These are phyloP conservation scores for Sesamia inferens DNA, from an alignment of 2,888 invertebrate genomes.

Conservation along the genomic window DNA sequence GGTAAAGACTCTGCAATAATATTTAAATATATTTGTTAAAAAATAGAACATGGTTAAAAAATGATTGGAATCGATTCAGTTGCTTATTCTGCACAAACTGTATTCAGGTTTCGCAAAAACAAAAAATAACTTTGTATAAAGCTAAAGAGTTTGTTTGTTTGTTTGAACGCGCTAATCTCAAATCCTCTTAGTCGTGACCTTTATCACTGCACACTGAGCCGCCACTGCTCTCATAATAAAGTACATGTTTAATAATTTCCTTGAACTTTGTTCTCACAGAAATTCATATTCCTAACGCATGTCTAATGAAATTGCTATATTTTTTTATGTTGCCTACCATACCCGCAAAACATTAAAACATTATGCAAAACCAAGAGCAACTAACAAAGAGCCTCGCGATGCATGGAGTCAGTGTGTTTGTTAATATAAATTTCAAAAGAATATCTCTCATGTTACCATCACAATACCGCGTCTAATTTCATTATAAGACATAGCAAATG, in stretches of 20 bases:
- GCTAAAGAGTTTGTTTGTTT: too few species aligned
- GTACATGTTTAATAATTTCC: not conserved
- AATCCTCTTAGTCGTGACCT: too few species aligned
- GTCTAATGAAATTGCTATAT: not conserved
- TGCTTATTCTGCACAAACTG: too few species aligned
- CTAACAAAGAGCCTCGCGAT: slow-evolving; percentile 55
- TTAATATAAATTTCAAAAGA: slow-evolving; percentile 64
- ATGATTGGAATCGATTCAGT: too few species aligned
- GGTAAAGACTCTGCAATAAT: too few species aligned
- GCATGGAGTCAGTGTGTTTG: slow-evolving; percentile 53
- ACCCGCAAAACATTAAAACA: slow-evolving; percentile 40
- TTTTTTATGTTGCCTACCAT: slow-evolving; percentile 16
- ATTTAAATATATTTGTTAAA: too few species aligned
- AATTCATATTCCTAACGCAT: not conserved
- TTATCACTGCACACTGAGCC: not conserved
- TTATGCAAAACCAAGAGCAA: slow-evolving; percentile 55
- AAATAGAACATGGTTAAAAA: too few species aligned
- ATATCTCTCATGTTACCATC: slow-evolving; percentile 53
- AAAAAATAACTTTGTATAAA: too few species aligned
- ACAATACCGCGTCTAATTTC: slow-evolving; percentile 62
- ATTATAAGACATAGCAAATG: slow-evolving; percentile 46
- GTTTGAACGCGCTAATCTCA: too few species aligned
- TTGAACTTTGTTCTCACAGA: slow-evolving; percentile 2
- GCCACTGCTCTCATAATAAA: not conserved
- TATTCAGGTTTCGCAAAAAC: too few species aligned